Conservation (phyloP, 2,797 vertebrate species). For the Labeo calbasu region DNA sequence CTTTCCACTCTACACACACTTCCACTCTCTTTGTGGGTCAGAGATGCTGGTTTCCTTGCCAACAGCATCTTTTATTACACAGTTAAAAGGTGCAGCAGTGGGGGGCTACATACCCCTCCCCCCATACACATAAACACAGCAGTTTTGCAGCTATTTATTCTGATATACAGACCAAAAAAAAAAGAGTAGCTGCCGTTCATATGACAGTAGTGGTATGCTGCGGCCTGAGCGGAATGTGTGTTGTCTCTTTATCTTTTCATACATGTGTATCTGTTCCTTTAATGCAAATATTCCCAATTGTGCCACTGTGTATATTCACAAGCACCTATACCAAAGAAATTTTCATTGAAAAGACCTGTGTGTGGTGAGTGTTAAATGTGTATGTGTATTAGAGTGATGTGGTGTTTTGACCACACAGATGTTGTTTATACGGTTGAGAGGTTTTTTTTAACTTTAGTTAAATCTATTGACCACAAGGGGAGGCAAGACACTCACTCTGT, state of each 20-base stretch:
- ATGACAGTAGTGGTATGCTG: not conserved
- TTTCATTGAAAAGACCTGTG: not conserved
- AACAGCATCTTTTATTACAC: slow-evolving; percentile 68
- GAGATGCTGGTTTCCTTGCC: slow-evolving; percentile 71
- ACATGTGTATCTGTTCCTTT: not conserved
- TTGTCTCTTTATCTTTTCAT: not conserved
- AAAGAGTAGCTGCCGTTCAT: not conserved
- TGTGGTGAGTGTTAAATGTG: not conserved
- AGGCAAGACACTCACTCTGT: slow-evolving; percentile 38
- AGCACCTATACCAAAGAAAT: not conserved
- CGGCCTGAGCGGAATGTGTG: not conserved
- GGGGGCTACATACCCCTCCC: slow-evolving; percentile 37
- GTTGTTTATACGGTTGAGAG: not conserved
- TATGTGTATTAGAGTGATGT: not conserved
- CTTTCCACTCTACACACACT: slow-evolving; percentile 37
- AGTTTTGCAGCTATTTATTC: slow-evolving; percentile 7
- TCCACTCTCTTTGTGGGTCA: slow-evolving; percentile 37
- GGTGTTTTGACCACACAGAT: not conserved
- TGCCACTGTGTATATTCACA: not conserved
- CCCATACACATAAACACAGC: slow-evolving; percentile 34
- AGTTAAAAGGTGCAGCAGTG: slow-evolving; percentile 67
- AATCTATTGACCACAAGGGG: not conserved
- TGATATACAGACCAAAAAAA: slow-evolving; percentile 2
- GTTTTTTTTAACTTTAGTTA: not conserved
- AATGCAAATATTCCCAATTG: not conserved